Percentiles rank a stretch among this genome's conserved stretches.
Evolutionary conservation across 2,113 vertebrate genomes (phyloP).

Genomic region (Pseudorasbora parva): DNA sequence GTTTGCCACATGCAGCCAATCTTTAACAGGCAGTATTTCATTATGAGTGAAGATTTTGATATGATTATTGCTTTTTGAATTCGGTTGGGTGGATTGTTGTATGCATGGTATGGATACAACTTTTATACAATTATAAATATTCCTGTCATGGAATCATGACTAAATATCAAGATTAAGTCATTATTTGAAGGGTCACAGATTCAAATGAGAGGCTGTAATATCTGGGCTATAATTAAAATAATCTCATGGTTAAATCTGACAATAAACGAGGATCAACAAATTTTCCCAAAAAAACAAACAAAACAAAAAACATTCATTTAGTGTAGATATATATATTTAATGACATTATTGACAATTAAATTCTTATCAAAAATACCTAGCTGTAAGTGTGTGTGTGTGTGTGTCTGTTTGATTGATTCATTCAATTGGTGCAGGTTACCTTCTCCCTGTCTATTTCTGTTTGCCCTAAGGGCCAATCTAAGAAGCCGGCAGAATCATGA

Average conservation of each 20-base stretch:
- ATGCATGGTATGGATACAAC: slow-evolving; percentile 18
- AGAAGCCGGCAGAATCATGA: slow-evolving; percentile 88
- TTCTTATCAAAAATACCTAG: neutral
- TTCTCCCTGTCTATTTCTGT: slow-evolving; percentile 81
- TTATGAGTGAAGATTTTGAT: slow-evolving; percentile 32
- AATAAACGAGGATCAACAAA: too few species aligned
- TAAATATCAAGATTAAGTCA: neutral
- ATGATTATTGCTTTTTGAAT: slow-evolving; percentile 36
- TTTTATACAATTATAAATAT: too few species aligned
- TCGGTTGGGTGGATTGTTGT: neutral
- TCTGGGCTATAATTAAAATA: neutral
- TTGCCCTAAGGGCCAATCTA: slow-evolving; percentile 85
- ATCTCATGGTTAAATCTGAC: neutral
- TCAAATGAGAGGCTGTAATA: neutral
- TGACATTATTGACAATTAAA: neutral
- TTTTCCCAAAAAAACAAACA: too few species aligned
- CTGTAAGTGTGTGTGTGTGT: neutral
- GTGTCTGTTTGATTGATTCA: slow-evolving; percentile 60
- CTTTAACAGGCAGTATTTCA: slow-evolving; percentile 7
- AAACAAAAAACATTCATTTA: too few species aligned
- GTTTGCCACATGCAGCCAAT: slow-evolving; percentile 1
- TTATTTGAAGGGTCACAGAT: neutral
- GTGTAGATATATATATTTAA: neutral
- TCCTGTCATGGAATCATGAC: neutral
- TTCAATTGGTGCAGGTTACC: slow-evolving; percentile 75